phyloP scores from a whole-genome alignment of 2,113 vertebrate genomes.

The Oncorhynchus kisutch region DNA sequence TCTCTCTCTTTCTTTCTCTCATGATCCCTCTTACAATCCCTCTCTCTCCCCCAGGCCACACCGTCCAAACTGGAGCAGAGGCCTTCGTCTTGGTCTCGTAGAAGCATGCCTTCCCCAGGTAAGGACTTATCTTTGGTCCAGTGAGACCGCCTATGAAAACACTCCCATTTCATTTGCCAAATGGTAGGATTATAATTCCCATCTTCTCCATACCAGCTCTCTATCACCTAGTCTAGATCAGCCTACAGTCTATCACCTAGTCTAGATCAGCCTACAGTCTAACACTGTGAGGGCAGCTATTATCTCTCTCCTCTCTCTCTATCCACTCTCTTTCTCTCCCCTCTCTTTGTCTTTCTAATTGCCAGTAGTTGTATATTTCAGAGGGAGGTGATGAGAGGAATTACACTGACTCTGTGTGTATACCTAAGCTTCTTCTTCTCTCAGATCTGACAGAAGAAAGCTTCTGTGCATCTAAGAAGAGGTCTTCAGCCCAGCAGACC shows the following conservation, averaged over 20 bases:
- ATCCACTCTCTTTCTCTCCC: no score
- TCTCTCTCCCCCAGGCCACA: background rate
- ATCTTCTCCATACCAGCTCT: background rate
- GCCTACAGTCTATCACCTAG: background rate
- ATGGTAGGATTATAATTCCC: background rate
- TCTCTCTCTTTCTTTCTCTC: background rate
- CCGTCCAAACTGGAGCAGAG: constrained; percentile 42
- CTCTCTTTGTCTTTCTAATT: no score
- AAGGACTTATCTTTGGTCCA: constrained; percentile 21
- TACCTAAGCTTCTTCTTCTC: no score
- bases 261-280: no score
- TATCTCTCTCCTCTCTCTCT: no score
- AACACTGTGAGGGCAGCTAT: no score
- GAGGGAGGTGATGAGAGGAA: no score
- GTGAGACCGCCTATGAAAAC: background rate
- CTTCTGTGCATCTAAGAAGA: background rate
- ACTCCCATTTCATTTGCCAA: background rate
- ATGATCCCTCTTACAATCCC: background rate
- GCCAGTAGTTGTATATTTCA: no score
- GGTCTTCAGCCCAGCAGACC: background rate
- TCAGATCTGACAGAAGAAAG: constrained; percentile 1
- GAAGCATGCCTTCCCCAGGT: constrained; percentile 76
- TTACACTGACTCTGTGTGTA: no score
- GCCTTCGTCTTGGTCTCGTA: constrained; percentile 22
- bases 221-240: background rate